Evolutionary conservation across 2,797 vertebrate species (phyloP), one percentile per base, ranked within the genome.

Genomic region (Lophius americanus): DNA sequence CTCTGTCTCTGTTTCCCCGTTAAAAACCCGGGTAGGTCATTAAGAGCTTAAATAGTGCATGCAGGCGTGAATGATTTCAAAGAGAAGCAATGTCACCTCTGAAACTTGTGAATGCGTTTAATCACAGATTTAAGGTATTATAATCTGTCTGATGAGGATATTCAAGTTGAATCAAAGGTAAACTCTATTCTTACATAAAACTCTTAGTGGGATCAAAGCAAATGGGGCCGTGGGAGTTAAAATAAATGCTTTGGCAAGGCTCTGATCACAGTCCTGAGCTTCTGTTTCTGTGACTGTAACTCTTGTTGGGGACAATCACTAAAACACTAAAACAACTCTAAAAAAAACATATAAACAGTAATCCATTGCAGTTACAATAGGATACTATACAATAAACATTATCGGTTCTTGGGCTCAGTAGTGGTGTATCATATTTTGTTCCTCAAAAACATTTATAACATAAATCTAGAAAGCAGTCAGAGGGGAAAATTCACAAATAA

Each of bases 151-250:
- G 73, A 59, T 72, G 79, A 78, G 68, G 64, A 88, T 65, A 80
- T 79, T 62, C 55, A 81, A 81, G 74, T 76, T 81, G 83, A 88
- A 86, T 77, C 78, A 79, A 87, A 89, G 87, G 82, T 83, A 87
- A 83, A 85, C 44, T 67, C 65, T 65, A 60, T 75, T 77, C 60
- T 82, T 67, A 62, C 64, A 66, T 82, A 60, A 84, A 81, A 68
- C 42, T 81, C 76, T 85, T 77, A 76, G 69, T 3, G 51, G 60
- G 74, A 88, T 90, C 81, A 88, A 86, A 86, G 23, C 78, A 68
- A 3, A 39, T 76, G 71, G 37, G 47, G 70, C 63, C 57, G 63
- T 76, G 69, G 77, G 80, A 83, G 66, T 38, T 12, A 66, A 84
- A 68, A 76, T 54, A 75, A 72, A 63, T 67, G 50, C 52, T 11